Evolutionary conservation across 2,888 invertebrate species (phyloP).

Genomic region (Agrochola lychnidis): DNA sequence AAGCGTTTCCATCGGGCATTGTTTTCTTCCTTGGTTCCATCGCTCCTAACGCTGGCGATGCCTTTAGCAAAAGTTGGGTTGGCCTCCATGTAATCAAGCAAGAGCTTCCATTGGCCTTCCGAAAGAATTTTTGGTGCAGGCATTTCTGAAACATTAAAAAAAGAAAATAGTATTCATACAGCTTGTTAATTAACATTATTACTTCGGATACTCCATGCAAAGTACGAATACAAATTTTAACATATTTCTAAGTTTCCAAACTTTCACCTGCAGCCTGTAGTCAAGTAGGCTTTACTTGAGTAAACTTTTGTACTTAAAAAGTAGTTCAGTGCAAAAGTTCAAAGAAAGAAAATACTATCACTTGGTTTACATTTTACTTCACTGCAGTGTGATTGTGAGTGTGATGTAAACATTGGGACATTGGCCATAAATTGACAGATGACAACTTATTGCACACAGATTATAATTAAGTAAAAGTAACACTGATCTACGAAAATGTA

Average conservation of each 20-base stretch:
- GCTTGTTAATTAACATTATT: background rate
- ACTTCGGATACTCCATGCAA: background rate
- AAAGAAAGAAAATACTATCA: conserved; percentile 2
- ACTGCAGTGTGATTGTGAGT: background rate
- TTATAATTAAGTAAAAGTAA: too few relatives aligned
- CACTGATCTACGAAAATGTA: too few relatives aligned
- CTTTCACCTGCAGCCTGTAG: background rate
- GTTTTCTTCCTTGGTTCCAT: conserved; percentile 15
- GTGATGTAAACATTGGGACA: conserved; percentile 28
- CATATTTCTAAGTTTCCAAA: background rate
- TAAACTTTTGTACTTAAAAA: background rate
- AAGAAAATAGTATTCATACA: background rate
- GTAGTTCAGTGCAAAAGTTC: background rate
- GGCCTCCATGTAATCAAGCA: conserved; percentile 42
- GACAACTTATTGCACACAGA: too few relatives aligned
- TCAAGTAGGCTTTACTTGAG: background rate
- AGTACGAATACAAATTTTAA: background rate
- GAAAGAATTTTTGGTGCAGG: conserved; percentile 34
- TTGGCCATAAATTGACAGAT: conserved; percentile 12
- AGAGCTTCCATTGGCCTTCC: conserved; percentile 29
- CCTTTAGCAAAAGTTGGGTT: conserved; percentile 41
- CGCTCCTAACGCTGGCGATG: background rate
- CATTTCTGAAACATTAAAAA: conserved; percentile 28
- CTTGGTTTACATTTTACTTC: background rate
- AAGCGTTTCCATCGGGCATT: conserved; percentile 25